Percentiles rank a stretch among this genome's conserved stretches.
These are phyloP conservation scores for Aurelia aurita complex sp. Pacific DNA, from an alignment of 30 jellyfish, hydroid and myxozoan species.

Conservation along the genomic window DNA sequence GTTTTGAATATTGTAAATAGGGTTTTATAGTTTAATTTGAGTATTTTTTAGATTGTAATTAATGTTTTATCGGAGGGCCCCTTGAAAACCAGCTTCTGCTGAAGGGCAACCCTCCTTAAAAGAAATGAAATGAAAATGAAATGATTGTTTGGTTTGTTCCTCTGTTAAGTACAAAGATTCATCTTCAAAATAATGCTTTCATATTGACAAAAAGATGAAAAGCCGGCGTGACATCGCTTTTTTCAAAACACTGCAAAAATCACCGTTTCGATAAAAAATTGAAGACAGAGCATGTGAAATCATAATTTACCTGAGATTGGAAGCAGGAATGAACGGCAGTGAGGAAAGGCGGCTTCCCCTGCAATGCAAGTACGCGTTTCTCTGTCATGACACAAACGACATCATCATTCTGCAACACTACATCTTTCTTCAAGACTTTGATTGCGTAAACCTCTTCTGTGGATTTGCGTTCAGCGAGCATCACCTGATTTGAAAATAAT, in stretches of 20 bases:
- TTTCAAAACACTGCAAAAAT: not conserved
- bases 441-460: slow-evolving; percentile 90
- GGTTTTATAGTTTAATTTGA: too few relatives aligned
- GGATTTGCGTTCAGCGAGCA: slow-evolving; percentile 98
- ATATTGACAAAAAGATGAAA: not conserved
- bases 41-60: too few relatives aligned
- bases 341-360: slow-evolving; percentile 98
- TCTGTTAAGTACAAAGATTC: not conserved
- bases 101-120: too few relatives aligned
- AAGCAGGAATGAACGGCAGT: slow-evolving; percentile 99
- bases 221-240: too few relatives aligned
- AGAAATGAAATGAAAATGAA: too few relatives aligned
- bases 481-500: slow-evolving; percentile 59
- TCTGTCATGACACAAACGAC: slow-evolving; percentile 97
- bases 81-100: too few relatives aligned
- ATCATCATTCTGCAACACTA: slow-evolving; percentile 98
- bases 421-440: slow-evolving; percentile 96
- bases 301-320: slow-evolving; percentile 82
- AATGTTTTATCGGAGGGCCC: too few relatives aligned
- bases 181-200: slow-evolving; percentile 6
- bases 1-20: too few relatives aligned
- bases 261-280: not conserved
- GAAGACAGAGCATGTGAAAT: not conserved
- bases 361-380: slow-evolving; percentile 97
- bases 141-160: too few relatives aligned